Conservation (phyloP, 2,888 invertebrate genomes). For the Synergus umbraculus region DNA sequence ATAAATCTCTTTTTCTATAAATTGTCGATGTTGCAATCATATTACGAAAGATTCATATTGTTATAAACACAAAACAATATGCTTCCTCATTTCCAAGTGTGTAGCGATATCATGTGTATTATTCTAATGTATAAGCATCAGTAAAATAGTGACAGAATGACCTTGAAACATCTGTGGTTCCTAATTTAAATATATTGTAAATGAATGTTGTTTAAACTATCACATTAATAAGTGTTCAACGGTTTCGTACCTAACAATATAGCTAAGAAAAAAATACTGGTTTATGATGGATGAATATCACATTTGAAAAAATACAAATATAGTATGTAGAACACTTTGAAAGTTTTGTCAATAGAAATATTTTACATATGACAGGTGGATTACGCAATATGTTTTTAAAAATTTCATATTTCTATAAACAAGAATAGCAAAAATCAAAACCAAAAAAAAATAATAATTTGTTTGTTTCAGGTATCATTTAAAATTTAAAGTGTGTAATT, state of each 20-base stretch:
- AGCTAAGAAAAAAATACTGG: constrained; percentile 25
- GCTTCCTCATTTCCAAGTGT: constrained; percentile 6
- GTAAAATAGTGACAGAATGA: constrained; percentile 36
- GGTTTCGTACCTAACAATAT: not conserved
- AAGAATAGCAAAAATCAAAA: too few relatives aligned
- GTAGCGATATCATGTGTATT: not conserved
- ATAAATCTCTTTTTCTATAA: constrained; percentile 31
- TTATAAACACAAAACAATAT: constrained; percentile 3
- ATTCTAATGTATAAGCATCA: not conserved
- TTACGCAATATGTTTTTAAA: too few relatives aligned
- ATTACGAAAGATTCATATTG: constrained; percentile 11
- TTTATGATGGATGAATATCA: constrained; percentile 24
- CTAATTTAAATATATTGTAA: not conserved
- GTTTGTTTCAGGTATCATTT: too few relatives aligned
- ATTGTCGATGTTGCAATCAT: not conserved
- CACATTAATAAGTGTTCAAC: constrained; percentile 2
- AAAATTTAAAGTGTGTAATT: too few relatives aligned
- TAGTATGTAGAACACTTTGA: too few relatives aligned
- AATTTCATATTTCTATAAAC: too few relatives aligned
- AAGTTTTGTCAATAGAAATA: too few relatives aligned
- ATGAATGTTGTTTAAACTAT: constrained; percentile 3
- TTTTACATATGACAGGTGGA: too few relatives aligned
- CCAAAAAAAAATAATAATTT: too few relatives aligned
- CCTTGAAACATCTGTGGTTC: constrained; percentile 4
- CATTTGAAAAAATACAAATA: constrained; percentile 37